phyloP scores from a whole-genome alignment of 2,797 vertebrate species.

The Danio albolineatus region DNA sequence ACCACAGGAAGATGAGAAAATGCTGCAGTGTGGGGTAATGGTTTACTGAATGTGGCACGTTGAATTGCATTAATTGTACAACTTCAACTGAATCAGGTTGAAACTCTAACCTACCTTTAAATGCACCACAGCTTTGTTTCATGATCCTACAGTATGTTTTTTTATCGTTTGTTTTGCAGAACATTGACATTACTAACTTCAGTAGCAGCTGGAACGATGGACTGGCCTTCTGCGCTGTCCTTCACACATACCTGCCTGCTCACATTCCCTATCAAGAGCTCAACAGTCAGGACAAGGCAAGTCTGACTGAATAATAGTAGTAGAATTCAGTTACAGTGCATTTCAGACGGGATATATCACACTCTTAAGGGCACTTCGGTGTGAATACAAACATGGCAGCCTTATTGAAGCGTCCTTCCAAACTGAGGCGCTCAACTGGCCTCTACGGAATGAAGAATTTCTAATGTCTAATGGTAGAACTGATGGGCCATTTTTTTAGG shows the following conservation, averaged over 20 bases:
- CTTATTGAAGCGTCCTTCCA: too few relatives aligned
- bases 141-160: background rate
- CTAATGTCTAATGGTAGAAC: too few relatives aligned
- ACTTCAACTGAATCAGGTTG: background rate
- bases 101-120: slow-evolving; percentile 1
- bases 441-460: too few relatives aligned
- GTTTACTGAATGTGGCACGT: background rate
- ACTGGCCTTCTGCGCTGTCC: slow-evolving; percentile 93
- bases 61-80: background rate
- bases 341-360: too few relatives aligned
- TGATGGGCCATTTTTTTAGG: too few relatives aligned
- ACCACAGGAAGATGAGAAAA: slow-evolving; percentile 18
- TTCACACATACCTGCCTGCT: slow-evolving; percentile 96
- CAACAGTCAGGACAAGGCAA: slow-evolving; percentile 92
- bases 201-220: slow-evolving; percentile 99
- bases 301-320: slow-evolving; percentile 31
- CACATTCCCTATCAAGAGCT: slow-evolving; percentile 97
- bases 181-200: slow-evolving; percentile 99
- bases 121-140: background rate
- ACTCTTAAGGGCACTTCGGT: too few relatives aligned
- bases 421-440: too few relatives aligned
- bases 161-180: slow-evolving; percentile 73
- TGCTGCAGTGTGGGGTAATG: background rate
- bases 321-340: background rate
- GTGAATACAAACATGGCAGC: too few relatives aligned